Evolutionary conservation across 1,140 invertebrate species (phyloP).

Genomic region (Euwallacea similis): DNA sequence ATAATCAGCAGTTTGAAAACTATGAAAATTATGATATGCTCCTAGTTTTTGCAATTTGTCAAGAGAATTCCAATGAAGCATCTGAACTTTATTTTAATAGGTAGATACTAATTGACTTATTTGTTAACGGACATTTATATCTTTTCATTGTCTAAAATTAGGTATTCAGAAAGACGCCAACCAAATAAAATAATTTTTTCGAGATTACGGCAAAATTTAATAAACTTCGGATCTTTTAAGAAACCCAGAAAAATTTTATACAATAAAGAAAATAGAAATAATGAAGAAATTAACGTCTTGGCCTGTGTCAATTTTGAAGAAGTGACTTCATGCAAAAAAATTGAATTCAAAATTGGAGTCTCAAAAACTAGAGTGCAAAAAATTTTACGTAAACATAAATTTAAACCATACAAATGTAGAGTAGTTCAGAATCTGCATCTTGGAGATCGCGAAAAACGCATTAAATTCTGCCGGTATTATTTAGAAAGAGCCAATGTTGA

Average conservation of each 20-base stretch:
- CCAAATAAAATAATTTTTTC: background rate
- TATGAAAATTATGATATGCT: constrained; percentile 8
- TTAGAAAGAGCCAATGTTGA: background rate
- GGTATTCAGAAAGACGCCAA: too few species aligned
- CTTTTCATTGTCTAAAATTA: background rate
- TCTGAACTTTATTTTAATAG: constrained; percentile 1
- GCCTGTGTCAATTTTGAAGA: too few species aligned
- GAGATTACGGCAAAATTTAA: background rate
- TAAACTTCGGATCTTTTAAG: background rate
- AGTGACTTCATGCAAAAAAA: constrained; percentile 4
- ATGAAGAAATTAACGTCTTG: constrained; percentile 4
- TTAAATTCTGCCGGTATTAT: background rate
- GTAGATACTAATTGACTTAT: background rate
- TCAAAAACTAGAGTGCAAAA: too few species aligned
- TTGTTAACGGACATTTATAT: background rate
- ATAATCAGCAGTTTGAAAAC: background rate
- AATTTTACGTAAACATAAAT: background rate
- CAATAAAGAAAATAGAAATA: background rate
- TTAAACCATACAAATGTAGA: constrained; percentile 3
- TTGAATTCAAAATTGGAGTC: background rate
- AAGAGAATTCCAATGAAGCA: background rate
- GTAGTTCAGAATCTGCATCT: background rate
- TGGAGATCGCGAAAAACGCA: background rate
- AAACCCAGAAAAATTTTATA: background rate
- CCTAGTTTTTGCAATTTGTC: background rate